Evolutionary conservation across 2,797 vertebrate species (phyloP), one percentile per base, ranked within the genome.

Genomic region (Clarias laeviceps): DNA sequence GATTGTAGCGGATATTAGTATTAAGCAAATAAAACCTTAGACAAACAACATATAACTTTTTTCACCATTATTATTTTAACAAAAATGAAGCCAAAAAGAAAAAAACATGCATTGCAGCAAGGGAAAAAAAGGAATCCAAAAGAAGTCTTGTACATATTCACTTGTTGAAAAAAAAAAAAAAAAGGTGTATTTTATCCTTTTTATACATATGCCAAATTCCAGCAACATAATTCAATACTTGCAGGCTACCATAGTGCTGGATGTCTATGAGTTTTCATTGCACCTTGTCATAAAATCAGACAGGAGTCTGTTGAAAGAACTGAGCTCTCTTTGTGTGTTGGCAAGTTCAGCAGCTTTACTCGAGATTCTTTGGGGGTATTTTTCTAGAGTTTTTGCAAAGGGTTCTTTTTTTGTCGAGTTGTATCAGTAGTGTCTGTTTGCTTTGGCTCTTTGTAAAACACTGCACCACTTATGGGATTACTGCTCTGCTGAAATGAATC

Each of bases 401-500:
- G 37, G n/a, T 9, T 82, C 69, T 82, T 87, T 82, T 80, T 80
- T 85, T 82, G 64, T 24, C 15, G 56, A 89, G 82, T 83, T 88
- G 76, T 72, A 88, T 90, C 88, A 85, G 65, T 87, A 81, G 87
- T 40, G 57, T 50, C 3, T 77, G 86, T 88, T 88, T 82, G 88
- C 87, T 86, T 87, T 90, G 84, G 73, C 68, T 6, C 54, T 80
- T 59, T 59, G 76, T 87, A 66, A 69, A 87, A 45, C 82, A 68
- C 37, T 76, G 59, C 45, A 62, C 54, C 74, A 37, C 83, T 89
- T 87, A 83, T 37, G 45, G 77, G 84, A 89, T 88, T 83, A 83
- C 56, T 84, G 1, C 54, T 82, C 40, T 80, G 64, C 72, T 88
- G 66, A 89, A 91, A 91, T 80, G 7, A 79, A 90, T 83, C 73